Evolutionary conservation across 2,113 vertebrate species (phyloP), one percentile per base, ranked within the genome.

Genomic region (Anhinga anhinga): DNA sequence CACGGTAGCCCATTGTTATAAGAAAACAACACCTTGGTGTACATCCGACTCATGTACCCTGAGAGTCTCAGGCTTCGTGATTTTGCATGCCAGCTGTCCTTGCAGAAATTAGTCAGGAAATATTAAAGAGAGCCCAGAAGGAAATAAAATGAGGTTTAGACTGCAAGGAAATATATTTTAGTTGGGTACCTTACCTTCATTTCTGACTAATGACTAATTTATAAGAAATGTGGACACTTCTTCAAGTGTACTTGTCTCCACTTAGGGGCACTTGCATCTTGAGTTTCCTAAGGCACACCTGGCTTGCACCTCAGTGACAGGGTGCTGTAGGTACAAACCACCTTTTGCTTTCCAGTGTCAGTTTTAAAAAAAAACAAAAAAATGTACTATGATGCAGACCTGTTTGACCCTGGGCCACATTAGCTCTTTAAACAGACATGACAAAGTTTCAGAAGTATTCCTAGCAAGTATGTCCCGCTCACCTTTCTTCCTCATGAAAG

Each of bases 21-120:
- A 78, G 49, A 70, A 88, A 90, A 36, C 25, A 88, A 40, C 69
- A 72, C 16, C 26, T 32, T 7, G 1, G 23, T 76, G 29, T 78
- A 19, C 13, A 25, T 70, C 21, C 0, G 1, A 61, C 32, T 84
- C 1, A 1, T 13, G 13, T 52, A 79, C 81, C 67, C 77, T 78
- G 74, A 77, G 61, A 61, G 47, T 50, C 32, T 71, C 61, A 71
- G 61, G 6, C 58, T 82, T 86, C 67, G 13, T 53, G 78, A 78
- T 85, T 84, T 87, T 73, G 7, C 72, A 20, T 62, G 42, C 21
- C 36, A 70, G 4, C 25, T 38, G 25, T 62, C 29, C 50, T 85
- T 88, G 21, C 14, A 80, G 72, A 86, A 94, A 15, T 91, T 50
- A 74, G 38, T 70, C 53, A 91, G 80, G 82, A 85, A 85, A 11